Conservation (phyloP, 64 coral and sea anemone species). For the Catalaphyllia jardinei region DNA sequence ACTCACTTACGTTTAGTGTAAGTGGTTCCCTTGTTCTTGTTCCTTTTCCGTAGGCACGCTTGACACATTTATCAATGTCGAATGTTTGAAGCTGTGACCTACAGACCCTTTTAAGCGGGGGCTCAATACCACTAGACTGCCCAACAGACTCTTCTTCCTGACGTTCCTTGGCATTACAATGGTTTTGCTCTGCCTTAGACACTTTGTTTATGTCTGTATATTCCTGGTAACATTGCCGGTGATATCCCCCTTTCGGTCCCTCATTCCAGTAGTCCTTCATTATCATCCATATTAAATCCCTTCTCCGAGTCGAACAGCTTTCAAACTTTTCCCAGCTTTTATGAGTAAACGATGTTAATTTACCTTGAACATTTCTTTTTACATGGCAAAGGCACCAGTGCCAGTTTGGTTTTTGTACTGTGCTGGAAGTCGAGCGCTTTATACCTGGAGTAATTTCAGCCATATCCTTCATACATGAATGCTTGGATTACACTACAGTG, state of each 20-base stretch:
- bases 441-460: constrained; percentile 18
- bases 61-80: constrained; percentile 33
- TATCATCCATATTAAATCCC: not conserved
- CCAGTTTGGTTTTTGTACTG: not conserved
- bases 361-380: not conserved
- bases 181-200: too few relatives aligned
- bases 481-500: too few relatives aligned
- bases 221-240: constrained; percentile 33
- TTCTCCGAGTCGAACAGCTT: constrained; percentile 22
- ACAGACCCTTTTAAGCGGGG: not conserved
- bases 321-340: constrained; percentile 49
- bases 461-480: constrained; percentile 5
- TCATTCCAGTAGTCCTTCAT: constrained; percentile 32
- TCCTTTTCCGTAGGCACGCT: not conserved
- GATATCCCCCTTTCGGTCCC: constrained; percentile 28
- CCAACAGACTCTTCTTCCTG: not conserved
- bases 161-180: not conserved
- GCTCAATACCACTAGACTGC: constrained; percentile 4
- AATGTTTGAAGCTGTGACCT: constrained; percentile 42
- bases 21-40: constrained; percentile 36
- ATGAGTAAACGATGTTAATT: constrained; percentile 16
- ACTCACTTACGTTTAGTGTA: constrained; percentile 20
- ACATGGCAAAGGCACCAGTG: constrained; percentile 5
- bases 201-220: constrained; percentile 28
- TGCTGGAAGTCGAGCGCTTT: too few relatives aligned